Base-by-base conservation (phyloP, 2,113 vertebrate species). In the Anguilla rostrata region DNA sequence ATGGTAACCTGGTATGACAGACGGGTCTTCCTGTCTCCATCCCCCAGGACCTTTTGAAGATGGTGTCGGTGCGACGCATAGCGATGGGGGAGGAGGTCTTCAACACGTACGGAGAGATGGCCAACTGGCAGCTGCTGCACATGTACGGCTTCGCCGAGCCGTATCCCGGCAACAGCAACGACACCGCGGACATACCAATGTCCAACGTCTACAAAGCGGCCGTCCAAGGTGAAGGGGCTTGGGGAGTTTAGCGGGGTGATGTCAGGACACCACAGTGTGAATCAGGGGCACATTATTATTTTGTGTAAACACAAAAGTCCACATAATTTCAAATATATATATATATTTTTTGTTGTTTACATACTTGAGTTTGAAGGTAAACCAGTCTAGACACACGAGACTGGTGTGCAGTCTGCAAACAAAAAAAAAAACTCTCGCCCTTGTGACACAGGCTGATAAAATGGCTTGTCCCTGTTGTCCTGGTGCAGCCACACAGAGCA, bases 101-200 rank as follows among this genome's bases (percentile, higher is more conserved):
- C 88, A 99, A 99, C 94, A 99, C 98, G 0, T 99, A 99, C 0
- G 98, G 98, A 12, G 95, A 99, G 89, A 96, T 98, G 96, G 97
- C 98, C 85, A 99, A 99, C 92, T 99, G 97, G 97, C 98, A 99
- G 89, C 96, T 99, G 83, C 94, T 99, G 39, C 98, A 99, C 75
- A 99, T 99, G 98, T 99, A 99, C 0, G 98, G 98, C 82, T 99
- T 99, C 20, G 93, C 95, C 0, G 96, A 99, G 91, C 96, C 96
- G 0, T 96, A 97, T 90, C 95, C 95, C 0, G 89, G 94, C 91
- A 99, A 99, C 94, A 93, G 78, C 63, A 92, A 97, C 0, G 98
- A 99, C 88, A 97, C 97, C 0, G 97, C 96, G 0, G 97, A 99
- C 91, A 94, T 99, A 90, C 96, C 96, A 81, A 94, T 97, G 94